Evolutionary conservation across 2,113 vertebrate species (phyloP).

Genomic region (Shinisaurus crocodilurus): DNA sequence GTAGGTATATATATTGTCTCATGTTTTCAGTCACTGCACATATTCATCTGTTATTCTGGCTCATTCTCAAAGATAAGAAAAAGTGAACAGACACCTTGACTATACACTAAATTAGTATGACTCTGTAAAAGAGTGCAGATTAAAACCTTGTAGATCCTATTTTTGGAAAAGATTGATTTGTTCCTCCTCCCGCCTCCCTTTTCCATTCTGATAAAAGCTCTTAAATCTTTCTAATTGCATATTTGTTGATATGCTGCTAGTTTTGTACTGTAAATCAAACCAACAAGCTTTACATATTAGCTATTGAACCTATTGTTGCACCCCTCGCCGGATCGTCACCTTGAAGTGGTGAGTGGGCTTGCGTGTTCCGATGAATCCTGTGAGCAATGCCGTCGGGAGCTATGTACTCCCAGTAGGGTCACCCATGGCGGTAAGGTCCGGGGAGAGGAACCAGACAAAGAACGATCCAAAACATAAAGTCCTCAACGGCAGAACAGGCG

Average conservation of each 20-base stretch:
- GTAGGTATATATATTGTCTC: neutral
- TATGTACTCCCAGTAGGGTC: no score
- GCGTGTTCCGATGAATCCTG: no score
- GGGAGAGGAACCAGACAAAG: no score
- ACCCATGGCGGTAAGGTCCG: no score
- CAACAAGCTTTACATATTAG: conserved; percentile 59
- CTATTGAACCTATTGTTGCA: conserved; percentile 59
- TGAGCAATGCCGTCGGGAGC: no score
- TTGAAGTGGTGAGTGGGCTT: no score
- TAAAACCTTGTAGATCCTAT: conserved; percentile 64
- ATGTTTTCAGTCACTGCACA: neutral
- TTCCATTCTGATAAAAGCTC: conserved; percentile 64
- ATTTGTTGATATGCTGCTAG: conserved; percentile 66
- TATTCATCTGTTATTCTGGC: neutral
- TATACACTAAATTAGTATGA: conserved; percentile 64
- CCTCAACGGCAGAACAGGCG: no score
- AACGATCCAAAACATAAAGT: no score
- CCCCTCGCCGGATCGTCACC: no score
- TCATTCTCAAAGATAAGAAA: conserved; percentile 50
- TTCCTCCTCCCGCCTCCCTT: conserved; percentile 27
- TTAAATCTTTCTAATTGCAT: conserved; percentile 69
- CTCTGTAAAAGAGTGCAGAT: conserved; percentile 59
- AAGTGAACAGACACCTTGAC: conserved; percentile 22
- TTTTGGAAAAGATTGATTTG: conserved; percentile 62
- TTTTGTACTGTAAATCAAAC: conserved; percentile 54